A percentile compares a stretch with the other conserved stretches of the same genome.
Evolutionary conservation across 2,113 vertebrate species (phyloP).

Genomic region (Marmota monax): DNA sequence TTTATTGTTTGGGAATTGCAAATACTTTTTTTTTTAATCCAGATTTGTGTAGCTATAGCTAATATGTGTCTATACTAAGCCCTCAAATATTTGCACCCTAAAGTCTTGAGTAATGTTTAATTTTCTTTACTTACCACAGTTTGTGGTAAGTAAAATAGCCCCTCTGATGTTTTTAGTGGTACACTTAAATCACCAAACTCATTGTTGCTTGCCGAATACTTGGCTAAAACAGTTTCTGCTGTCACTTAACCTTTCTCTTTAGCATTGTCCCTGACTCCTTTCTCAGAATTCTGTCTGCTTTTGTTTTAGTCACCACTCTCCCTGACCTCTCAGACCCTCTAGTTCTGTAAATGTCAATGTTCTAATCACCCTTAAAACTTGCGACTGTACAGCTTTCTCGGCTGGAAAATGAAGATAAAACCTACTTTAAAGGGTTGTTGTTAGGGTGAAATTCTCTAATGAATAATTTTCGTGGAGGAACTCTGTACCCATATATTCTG

Average conservation of each 20-base stretch:
- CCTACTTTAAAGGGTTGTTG: background rate
- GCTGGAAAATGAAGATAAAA: constrained; percentile 23
- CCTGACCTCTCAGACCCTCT: background rate
- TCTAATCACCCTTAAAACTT: background rate
- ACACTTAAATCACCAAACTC: background rate
- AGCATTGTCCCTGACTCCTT: background rate
- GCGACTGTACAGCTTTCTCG: background rate
- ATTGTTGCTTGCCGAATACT: background rate
- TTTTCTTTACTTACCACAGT: background rate
- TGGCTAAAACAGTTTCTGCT: background rate
- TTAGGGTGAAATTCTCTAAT: background rate
- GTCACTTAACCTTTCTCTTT: background rate
- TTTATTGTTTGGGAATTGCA: constrained; percentile 3
- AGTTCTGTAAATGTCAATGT: background rate
- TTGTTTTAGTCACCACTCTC: background rate
- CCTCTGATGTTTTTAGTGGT: background rate
- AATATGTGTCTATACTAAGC: background rate
- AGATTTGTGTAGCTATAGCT: background rate
- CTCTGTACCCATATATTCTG: background rate
- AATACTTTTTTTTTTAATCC: background rate
- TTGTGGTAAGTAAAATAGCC: background rate
- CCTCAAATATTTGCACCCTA: background rate
- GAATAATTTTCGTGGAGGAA: background rate
- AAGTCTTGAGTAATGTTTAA: background rate
- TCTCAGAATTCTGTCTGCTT: background rate